Conservation (phyloP, 2,888 invertebrate genomes). For the Chloromyia formosa region DNA sequence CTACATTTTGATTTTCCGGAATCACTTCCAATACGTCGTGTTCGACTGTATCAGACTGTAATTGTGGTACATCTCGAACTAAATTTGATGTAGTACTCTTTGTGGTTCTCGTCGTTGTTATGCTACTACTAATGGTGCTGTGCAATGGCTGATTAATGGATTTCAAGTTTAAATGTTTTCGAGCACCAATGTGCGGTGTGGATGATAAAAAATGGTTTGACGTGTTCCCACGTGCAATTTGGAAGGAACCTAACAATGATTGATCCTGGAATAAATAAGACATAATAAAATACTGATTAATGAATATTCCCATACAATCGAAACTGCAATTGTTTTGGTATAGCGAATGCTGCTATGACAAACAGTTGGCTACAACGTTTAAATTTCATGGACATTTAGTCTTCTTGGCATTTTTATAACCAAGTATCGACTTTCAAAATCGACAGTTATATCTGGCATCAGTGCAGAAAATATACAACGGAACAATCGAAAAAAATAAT, state of each 20-base stretch:
- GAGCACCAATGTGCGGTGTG: constrained; percentile 48
- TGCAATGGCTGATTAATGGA: constrained; percentile 55
- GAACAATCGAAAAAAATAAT: too few relatives aligned
- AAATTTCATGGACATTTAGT: too few relatives aligned
- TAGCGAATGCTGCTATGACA: too few relatives aligned
- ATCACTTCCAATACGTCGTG: constrained; percentile 56
- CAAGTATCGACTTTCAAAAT: too few relatives aligned
- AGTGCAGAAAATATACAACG: too few relatives aligned
- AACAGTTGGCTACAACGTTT: too few relatives aligned
- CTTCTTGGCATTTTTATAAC: too few relatives aligned
- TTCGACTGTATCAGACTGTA: constrained; percentile 33
- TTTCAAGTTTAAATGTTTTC: constrained; percentile 54
- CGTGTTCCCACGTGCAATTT: constrained; percentile 41
- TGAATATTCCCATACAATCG: too few relatives aligned
- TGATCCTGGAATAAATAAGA: background rate
- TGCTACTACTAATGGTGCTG: constrained; percentile 48
- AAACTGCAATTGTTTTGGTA: too few relatives aligned
- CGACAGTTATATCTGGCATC: too few relatives aligned
- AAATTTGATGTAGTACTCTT: constrained; percentile 16
- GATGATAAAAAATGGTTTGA: constrained; percentile 47
- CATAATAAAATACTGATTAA: too few relatives aligned
- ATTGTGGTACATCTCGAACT: constrained; percentile 2
- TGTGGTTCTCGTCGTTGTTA: constrained; percentile 50
- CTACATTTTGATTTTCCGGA: constrained; percentile 45
- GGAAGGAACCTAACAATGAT: constrained; percentile 33